Evolutionary conservation across 2,113 vertebrate genomes (phyloP).

Genomic region (Vulpes vulpes): DNA sequence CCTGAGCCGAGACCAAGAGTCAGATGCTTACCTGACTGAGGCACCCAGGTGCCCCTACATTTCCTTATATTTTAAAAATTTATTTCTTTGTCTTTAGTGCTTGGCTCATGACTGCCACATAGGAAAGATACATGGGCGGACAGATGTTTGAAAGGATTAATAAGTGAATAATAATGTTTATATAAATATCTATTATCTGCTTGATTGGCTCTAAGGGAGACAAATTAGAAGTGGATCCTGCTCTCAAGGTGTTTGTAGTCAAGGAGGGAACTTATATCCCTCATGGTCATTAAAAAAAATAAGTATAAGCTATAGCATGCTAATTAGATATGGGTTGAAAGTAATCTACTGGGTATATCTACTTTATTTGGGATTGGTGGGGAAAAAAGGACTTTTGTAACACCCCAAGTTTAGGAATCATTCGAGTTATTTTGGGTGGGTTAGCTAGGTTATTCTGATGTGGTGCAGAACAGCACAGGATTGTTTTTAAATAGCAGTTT

Average conservation of each 20-base stretch:
- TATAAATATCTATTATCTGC: neutral
- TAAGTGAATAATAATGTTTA: neutral
- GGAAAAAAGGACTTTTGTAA: constrained; percentile 54
- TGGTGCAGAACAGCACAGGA: constrained; percentile 51
- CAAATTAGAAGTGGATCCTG: neutral
- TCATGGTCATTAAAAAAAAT: neutral
- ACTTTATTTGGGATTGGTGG: constrained; percentile 67
- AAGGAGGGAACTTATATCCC: neutral
- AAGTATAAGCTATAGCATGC: neutral
- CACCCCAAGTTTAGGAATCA: constrained; percentile 38
- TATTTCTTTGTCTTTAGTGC: neutral
- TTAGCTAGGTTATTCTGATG: constrained; percentile 63
- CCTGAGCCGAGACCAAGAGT: neutral
- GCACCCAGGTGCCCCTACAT: neutral
- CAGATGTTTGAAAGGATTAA: neutral
- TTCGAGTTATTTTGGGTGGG: constrained; percentile 58
- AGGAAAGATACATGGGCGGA: neutral
- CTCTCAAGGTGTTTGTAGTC: neutral
- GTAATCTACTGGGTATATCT: neutral
- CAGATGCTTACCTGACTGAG: neutral
- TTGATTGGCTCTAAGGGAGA: neutral
- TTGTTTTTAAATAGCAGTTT: constrained; percentile 73
- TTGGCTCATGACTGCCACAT: neutral
- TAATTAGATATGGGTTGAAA: constrained; percentile 27
- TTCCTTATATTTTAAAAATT: neutral